A percentile compares a stretch with the other conserved stretches of the same genome.
These are phyloP conservation scores for Corbicula japonica DNA, from an alignment of 2,888 invertebrate species.

Conservation along the genomic window DNA sequence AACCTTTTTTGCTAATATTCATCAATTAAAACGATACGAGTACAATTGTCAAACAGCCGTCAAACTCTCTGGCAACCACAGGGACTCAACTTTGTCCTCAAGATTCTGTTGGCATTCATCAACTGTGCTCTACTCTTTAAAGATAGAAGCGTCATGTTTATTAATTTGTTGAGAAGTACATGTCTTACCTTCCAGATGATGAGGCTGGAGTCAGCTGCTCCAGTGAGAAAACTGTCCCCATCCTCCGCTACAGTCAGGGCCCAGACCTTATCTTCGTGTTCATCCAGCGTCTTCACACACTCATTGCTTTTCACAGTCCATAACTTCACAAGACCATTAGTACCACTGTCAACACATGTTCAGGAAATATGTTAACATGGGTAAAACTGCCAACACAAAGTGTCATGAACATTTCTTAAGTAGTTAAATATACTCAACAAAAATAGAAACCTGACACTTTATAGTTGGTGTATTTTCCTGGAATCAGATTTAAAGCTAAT, in stretches of 20 bases:
- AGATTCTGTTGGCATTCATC: too few species aligned
- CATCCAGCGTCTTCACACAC: conserved; percentile 94
- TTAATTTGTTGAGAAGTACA: neutral
- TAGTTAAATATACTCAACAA: too few species aligned
- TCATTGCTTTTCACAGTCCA: conserved; percentile 97
- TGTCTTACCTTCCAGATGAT: conserved; percentile 91
- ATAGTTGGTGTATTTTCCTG: too few species aligned
- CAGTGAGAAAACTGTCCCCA: conserved; percentile 92
- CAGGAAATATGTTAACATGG: neutral
- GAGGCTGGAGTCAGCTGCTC: conserved; percentile 95
- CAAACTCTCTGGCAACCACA: too few species aligned
- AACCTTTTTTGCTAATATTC: too few species aligned
- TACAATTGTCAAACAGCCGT: too few species aligned
- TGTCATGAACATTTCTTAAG: neutral
- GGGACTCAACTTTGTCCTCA: too few species aligned
- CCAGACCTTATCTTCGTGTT: conserved; percentile 92
- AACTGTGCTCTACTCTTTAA: too few species aligned
- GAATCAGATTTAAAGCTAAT: too few species aligned
- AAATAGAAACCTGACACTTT: too few species aligned
- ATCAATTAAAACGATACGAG: too few species aligned
- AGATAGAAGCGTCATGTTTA: too few species aligned
- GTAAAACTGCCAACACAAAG: neutral
- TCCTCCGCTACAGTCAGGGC: conserved; percentile 88
- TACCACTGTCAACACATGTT: conserved; percentile 89
- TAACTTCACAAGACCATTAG: conserved; percentile 97